Percentiles rank a stretch among this genome's conserved stretches.
These are phyloP conservation scores for Amblyraja radiata DNA, from an alignment of 2,797 vertebrate species.

Conservation along the genomic window DNA sequence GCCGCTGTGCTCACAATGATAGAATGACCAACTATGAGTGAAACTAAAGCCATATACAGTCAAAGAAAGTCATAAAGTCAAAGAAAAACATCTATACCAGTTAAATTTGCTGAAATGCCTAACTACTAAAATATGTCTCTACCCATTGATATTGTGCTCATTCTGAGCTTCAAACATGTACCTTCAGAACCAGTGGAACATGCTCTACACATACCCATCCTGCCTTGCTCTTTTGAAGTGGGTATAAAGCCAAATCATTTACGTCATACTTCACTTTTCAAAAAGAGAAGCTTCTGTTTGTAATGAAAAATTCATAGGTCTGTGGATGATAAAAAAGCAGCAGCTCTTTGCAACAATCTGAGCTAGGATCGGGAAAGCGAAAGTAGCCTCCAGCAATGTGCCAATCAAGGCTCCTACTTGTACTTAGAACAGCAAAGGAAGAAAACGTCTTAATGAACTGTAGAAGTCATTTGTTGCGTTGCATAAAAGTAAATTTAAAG, in stretches of 20 bases:
- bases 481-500: neutral
- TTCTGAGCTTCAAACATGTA: neutral
- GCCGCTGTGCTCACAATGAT: neutral
- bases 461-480: neutral
- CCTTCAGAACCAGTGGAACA: neutral
- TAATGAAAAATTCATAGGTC: slow-evolving; percentile 46
- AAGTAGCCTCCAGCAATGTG: neutral
- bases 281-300: slow-evolving; percentile 40
- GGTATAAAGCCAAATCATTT: neutral
- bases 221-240: neutral
- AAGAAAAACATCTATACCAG: neutral
- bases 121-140: neutral
- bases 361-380: neutral
- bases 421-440: neutral
- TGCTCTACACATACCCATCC: neutral
- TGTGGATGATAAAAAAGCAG: slow-evolving; percentile 44
- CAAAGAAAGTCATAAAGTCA: neutral
- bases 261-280: slow-evolving; percentile 23
- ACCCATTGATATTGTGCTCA: neutral
- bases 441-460: neutral
- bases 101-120: neutral
- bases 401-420: neutral
- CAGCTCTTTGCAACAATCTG: slow-evolving; percentile 23
- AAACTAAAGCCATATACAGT: neutral
- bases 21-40: neutral